Conservation (phyloP, 2,888 invertebrate genomes). For the Teleogryllus oceanicus region DNA sequence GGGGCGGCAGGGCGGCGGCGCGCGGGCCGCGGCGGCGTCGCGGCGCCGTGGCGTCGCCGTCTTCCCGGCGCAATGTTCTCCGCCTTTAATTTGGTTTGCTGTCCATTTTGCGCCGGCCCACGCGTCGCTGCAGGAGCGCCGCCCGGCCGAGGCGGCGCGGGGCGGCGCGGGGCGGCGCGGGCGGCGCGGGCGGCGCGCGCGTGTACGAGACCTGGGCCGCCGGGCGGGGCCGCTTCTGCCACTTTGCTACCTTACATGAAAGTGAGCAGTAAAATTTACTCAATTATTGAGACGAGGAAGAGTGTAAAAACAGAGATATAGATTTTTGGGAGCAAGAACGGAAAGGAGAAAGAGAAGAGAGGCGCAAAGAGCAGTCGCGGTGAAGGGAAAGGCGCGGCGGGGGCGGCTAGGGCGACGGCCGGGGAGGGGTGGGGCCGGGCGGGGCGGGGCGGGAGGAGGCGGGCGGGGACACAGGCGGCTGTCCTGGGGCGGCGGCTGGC, state of each 20-base stretch:
- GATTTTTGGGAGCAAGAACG: conserved; percentile 3
- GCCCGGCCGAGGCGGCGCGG: background rate
- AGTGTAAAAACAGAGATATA: conserved; percentile 6
- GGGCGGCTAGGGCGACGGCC: background rate
- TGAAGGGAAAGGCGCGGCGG: background rate
- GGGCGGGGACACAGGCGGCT: conserved; percentile 18
- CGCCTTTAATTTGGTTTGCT: conserved; percentile 1
- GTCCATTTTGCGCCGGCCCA: background rate
- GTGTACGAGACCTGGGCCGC: background rate
- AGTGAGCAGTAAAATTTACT: conserved; percentile 18
- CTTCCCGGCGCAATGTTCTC: background rate
- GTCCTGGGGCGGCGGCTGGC: conserved; percentile 7
- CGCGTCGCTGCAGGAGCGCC: conserved; percentile 6
- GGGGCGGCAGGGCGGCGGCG: background rate
- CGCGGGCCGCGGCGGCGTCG: background rate
- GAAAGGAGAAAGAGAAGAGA: background rate
- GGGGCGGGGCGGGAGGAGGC: background rate
- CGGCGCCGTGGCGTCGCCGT: background rate
- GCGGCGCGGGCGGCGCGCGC: background rate
- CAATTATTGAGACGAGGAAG: conserved; percentile 18
- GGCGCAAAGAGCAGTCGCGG: background rate
- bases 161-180: background rate
- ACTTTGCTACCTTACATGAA: conserved; percentile 18
- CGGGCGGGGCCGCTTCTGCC: conserved; percentile 6
- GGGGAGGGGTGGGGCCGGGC: background rate